Evolutionary conservation across 2,797 vertebrate species (phyloP).

Genomic region (Sparidentex hasta): DNA sequence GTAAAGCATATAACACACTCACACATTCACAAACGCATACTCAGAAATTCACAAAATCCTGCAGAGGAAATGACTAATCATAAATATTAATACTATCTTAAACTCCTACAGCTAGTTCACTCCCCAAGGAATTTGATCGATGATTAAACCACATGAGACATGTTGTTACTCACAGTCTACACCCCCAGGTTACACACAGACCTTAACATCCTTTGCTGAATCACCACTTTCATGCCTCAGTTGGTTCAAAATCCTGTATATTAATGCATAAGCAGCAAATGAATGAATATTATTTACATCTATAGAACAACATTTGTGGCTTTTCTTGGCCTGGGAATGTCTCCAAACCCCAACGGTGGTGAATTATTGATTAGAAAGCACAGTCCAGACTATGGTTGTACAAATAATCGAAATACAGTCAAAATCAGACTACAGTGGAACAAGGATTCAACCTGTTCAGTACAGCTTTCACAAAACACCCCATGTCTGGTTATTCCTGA

Average conservation of each 20-base stretch:
- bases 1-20: constrained; percentile 1
- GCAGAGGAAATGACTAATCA: background rate
- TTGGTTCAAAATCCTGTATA: background rate
- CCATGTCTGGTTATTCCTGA: background rate
- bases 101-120: background rate
- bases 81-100: background rate
- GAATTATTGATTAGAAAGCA: background rate
- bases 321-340: background rate
- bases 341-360: too few species aligned
- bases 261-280: background rate
- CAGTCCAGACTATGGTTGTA: too few species aligned
- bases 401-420: background rate
- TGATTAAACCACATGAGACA: constrained; percentile 8
- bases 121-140: constrained; percentile 5
- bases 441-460: background rate
- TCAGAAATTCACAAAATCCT: background rate
- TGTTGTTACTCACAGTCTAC: constrained; percentile 4
- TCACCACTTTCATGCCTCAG: constrained; percentile 7
- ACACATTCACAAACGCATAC: background rate
- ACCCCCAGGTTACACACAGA: background rate
- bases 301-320: background rate
- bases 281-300: constrained; percentile 1
- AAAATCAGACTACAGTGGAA: background rate
- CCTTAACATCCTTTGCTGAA: background rate
- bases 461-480: background rate